Percentiles rank a stretch among this genome's conserved stretches.
These are phyloP conservation scores for Philonicus albiceps DNA, from an alignment of 2,888 invertebrate species.

Conservation along the genomic window DNA sequence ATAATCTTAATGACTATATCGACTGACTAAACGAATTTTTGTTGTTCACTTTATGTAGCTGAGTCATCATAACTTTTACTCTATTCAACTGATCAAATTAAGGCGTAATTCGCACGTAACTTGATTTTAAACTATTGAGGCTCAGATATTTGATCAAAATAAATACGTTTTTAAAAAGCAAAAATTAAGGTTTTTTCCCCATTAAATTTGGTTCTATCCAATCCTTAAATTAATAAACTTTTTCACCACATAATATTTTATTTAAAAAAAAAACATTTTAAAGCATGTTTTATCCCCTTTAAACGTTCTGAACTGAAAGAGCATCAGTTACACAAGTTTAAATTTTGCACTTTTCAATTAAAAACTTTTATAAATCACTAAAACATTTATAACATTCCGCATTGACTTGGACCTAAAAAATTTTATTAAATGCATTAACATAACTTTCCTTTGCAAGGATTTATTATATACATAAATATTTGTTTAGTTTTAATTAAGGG, in stretches of 20 bases:
- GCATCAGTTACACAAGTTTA: not conserved
- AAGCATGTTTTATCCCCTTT: not conserved
- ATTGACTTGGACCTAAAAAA: not conserved
- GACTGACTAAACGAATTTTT: too few species aligned
- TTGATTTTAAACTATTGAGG: too few species aligned
- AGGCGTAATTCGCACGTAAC: too few species aligned
- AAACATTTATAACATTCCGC: not conserved
- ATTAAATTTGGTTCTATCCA: not conserved
- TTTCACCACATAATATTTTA: not conserved
- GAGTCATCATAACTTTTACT: too few species aligned
- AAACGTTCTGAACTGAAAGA: not conserved
- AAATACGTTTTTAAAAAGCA: not conserved
- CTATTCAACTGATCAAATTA: too few species aligned
- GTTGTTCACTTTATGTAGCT: too few species aligned
- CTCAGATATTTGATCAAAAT: too few species aligned
- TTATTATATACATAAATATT: not conserved
- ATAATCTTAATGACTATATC: too few species aligned
- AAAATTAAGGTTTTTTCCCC: not conserved
- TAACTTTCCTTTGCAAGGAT: not conserved
- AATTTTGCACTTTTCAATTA: not conserved
- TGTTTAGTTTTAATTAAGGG: not conserved
- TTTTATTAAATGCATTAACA: not conserved
- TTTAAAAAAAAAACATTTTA: not conserved
- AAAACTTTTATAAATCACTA: not conserved
- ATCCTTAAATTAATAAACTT: not conserved